Percentiles rank a stretch among this genome's conserved stretches.
These are phyloP conservation scores for Talpa occidentalis DNA, from an alignment of 2,113 vertebrate genomes.

Conservation along the genomic window DNA sequence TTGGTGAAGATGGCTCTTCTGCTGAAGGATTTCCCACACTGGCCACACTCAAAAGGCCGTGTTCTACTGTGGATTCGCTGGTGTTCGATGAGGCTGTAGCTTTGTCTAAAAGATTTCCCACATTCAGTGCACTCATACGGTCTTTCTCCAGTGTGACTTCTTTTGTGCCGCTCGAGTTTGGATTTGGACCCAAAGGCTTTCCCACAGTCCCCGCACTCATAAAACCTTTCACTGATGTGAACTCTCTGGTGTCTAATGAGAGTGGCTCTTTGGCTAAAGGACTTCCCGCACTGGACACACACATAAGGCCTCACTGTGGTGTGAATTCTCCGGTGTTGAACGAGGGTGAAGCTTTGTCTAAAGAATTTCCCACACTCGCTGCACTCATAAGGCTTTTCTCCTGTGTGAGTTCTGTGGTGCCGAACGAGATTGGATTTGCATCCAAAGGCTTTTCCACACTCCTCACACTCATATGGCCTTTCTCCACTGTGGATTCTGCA, in stretches of 20 bases:
- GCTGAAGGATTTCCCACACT: conserved; percentile 20
- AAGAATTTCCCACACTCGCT: conserved; percentile 77
- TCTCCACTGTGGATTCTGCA: conserved; percentile 77
- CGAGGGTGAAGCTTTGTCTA: conserved; percentile 57
- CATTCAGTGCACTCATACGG: background rate
- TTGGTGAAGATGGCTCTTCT: conserved; percentile 9
- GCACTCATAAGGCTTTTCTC: conserved; percentile 77
- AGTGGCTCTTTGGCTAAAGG: conserved; percentile 69
- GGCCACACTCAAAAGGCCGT: conserved; percentile 11
- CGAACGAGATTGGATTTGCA: conserved; percentile 64
- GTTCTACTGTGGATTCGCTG: background rate
- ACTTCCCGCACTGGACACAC: conserved; percentile 71
- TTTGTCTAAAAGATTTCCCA: conserved; percentile 33
- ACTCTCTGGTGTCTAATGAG: conserved; percentile 70
- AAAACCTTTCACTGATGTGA: conserved; percentile 72
- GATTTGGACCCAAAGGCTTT: conserved; percentile 36
- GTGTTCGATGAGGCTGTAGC: conserved; percentile 14
- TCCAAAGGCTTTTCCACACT: conserved; percentile 76
- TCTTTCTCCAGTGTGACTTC: conserved; percentile 50
- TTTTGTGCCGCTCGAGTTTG: conserved; percentile 38
- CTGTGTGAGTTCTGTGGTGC: conserved; percentile 77
- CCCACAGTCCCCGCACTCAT: conserved; percentile 17
- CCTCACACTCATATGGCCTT: conserved; percentile 68
- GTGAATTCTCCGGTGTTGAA: conserved; percentile 71
- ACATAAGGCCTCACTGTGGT: conserved; percentile 59